Conservation (phyloP, 2,888 invertebrate genomes). For the Cinara cedri region DNA sequence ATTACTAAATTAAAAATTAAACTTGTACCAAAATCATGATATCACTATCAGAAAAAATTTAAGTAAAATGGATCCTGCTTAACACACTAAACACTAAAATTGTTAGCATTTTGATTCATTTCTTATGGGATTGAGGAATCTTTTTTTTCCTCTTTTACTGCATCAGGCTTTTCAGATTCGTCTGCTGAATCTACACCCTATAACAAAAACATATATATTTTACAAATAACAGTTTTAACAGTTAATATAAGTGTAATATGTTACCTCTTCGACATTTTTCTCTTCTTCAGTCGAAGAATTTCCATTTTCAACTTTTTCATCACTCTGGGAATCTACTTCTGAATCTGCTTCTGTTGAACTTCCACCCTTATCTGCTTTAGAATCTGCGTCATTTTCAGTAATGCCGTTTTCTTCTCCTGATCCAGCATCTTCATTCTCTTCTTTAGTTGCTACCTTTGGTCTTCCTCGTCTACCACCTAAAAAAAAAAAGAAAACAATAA, state of each 20-base stretch:
- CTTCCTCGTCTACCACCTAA: conserved; percentile 42
- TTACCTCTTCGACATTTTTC: conserved; percentile 41
- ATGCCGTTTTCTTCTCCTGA: conserved; percentile 47
- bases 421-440: conserved; percentile 39
- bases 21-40: conserved; percentile 41
- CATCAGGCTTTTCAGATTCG: conserved; percentile 27
- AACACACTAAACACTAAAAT: conserved; percentile 41
- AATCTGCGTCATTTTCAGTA: conserved; percentile 29
- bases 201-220: not conserved
- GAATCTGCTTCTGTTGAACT: conserved; percentile 49
- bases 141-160: conserved; percentile 25
- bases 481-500: too few species aligned
- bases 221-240: too few species aligned
- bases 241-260: not conserved
- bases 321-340: conserved; percentile 43
- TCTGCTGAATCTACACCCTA: not conserved
- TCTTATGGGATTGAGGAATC: conserved; percentile 32
- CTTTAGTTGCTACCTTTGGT: conserved; percentile 26
- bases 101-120: conserved; percentile 47
- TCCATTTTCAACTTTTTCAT: conserved; percentile 49
- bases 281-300: conserved; percentile 43
- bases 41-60: conserved; percentile 42
- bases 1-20: conserved; percentile 27
- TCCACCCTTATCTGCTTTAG: conserved; percentile 38
- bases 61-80: conserved; percentile 40